phyloP scores from a whole-genome alignment of 2,113 vertebrate genomes.

The Morphnarchus princeps region DNA sequence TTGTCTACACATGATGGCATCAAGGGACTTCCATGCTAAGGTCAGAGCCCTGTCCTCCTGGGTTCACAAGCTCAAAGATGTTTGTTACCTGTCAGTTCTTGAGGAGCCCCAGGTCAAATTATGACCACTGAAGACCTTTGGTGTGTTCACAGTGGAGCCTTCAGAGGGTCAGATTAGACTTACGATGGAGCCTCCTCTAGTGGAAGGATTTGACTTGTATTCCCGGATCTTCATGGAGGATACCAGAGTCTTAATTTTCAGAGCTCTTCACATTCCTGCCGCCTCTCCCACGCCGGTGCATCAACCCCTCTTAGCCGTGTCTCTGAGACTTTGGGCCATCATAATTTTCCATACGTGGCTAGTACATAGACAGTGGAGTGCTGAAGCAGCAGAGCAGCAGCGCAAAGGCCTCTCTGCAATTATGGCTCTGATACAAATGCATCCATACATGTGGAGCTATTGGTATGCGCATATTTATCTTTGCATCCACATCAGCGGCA shows the following conservation, averaged over 20 bases:
- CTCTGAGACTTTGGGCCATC: not conserved
- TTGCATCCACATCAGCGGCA: slow-evolving; percentile 22
- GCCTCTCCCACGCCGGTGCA: not conserved
- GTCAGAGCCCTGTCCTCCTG: not conserved
- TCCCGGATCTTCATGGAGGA: not conserved
- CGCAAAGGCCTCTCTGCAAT: not conserved
- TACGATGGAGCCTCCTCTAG: not conserved
- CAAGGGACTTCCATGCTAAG: not conserved
- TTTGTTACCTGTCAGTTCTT: not conserved
- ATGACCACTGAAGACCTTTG: not conserved
- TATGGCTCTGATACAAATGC: slow-evolving; percentile 47
- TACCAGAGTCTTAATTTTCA: not conserved
- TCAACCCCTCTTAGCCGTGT: not conserved
- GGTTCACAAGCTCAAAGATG: not conserved
- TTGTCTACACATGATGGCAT: not conserved
- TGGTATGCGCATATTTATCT: slow-evolving; percentile 69
- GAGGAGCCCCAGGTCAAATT: not conserved
- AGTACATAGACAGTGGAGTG: not conserved
- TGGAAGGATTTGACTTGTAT: not conserved
- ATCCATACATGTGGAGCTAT: slow-evolving; percentile 29
- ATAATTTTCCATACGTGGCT: not conserved
- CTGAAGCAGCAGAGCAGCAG: slow-evolving; percentile 23
- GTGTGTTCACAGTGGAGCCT: not conserved
- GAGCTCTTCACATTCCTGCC: not conserved
- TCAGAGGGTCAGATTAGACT: not conserved